Percentiles rank a stretch among this genome's conserved stretches.
These are phyloP conservation scores for Ataeniobius toweri DNA, from an alignment of 2,797 vertebrate species.

Conservation along the genomic window DNA sequence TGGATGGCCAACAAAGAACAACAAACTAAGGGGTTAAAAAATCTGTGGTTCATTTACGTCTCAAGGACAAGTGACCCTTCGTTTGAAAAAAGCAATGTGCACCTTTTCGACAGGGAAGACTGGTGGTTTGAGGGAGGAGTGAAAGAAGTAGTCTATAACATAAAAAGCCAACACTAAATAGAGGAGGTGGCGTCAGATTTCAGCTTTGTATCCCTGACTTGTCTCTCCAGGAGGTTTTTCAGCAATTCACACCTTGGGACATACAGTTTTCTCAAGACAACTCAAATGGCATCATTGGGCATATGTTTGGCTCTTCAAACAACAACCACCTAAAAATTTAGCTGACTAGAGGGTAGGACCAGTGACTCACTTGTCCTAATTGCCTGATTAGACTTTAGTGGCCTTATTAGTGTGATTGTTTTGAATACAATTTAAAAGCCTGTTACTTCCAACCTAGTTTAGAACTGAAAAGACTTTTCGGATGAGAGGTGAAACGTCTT, in stretches of 20 bases:
- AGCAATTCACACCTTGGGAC: neutral
- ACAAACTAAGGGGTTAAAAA: neutral
- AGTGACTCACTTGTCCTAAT: neutral
- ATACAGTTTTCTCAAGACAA: too few relatives aligned
- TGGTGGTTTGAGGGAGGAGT: neutral
- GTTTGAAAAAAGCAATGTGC: neutral
- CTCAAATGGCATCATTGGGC: neutral
- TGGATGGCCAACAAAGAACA: neutral
- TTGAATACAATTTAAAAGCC: neutral
- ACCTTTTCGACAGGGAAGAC: neutral
- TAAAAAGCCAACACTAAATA: neutral
- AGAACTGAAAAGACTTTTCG: neutral
- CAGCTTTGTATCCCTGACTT: neutral
- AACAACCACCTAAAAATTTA: neutral
- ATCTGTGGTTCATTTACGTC: neutral
- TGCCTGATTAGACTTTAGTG: neutral
- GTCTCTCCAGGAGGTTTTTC: neutral
- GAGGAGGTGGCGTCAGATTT: neutral
- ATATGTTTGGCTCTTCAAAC: neutral
- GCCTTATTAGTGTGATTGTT: neutral
- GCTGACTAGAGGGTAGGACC: neutral
- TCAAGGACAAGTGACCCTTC: neutral
- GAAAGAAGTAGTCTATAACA: neutral
- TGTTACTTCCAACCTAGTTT: neutral
- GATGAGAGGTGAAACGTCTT: neutral